A percentile compares a stretch with the other conserved stretches of the same genome.
These are phyloP conservation scores for Pangasianodon hypophthalmus DNA, from an alignment of 2,113 vertebrate genomes.

Conservation along the genomic window DNA sequence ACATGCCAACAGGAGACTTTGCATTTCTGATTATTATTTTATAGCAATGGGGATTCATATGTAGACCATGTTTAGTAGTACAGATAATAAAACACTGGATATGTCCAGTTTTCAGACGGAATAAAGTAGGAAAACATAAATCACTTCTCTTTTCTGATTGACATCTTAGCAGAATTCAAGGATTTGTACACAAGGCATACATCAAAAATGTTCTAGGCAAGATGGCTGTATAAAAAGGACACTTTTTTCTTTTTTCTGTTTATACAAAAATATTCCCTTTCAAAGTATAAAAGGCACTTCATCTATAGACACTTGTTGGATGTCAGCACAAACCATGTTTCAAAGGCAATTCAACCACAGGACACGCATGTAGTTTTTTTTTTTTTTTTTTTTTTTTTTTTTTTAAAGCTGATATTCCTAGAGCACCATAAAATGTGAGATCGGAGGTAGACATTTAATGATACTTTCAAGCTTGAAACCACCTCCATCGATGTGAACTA, in stretches of 20 bases:
- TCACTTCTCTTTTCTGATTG: not conserved
- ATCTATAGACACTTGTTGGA: conserved; percentile 60
- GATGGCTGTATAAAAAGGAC: conserved; percentile 49
- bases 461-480: conserved; percentile 54
- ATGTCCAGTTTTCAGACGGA: not conserved
- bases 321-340: conserved; percentile 33
- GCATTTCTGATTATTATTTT: not conserved
- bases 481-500: conserved; percentile 46
- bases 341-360: conserved; percentile 40
- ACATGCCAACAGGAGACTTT: conserved; percentile 10
- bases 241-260: conserved; percentile 53
- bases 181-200: conserved; percentile 38
- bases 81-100: not conserved
- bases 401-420: conserved; percentile 50
- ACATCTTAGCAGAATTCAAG: conserved; percentile 15
- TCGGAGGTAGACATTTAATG: conserved; percentile 80
- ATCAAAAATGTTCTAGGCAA: not conserved
- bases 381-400: conserved; percentile 24
- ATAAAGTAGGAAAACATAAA: conserved; percentile 3
- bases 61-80: conserved; percentile 12
- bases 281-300: conserved; percentile 61
- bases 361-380: conserved; percentile 35
- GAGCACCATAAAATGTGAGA: conserved; percentile 81
- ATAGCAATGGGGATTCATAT: not conserved
- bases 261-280: conserved; percentile 68